Evolutionary conservation across 1,140 invertebrate species (phyloP).

Genomic region (Drosophila lacertosa): DNA sequence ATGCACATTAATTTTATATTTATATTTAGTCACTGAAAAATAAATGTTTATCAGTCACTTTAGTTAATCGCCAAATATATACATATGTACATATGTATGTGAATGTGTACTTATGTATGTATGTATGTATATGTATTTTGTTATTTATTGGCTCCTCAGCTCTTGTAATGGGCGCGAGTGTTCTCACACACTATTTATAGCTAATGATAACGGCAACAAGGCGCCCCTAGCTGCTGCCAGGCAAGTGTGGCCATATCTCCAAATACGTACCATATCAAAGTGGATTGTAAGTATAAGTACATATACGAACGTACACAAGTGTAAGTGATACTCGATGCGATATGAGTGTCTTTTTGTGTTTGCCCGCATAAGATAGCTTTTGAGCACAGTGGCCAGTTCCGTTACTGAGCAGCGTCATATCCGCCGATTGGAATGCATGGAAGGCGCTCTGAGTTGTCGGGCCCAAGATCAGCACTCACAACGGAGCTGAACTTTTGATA

Average conservation of each 20-base stretch:
- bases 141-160: conserved; percentile 57
- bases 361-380: conserved; percentile 7
- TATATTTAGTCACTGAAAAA: conserved; percentile 13
- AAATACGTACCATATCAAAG: conserved; percentile 3
- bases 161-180: conserved; percentile 55
- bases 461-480: not conserved
- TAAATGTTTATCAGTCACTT: conserved; percentile 41
- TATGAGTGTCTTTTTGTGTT: conserved; percentile 5
- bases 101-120: not conserved
- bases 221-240: conserved; percentile 17
- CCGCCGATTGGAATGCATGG: conserved; percentile 11
- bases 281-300: not conserved
- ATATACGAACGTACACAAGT: not conserved
- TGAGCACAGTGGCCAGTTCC: conserved; percentile 5
- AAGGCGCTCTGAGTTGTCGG: not conserved
- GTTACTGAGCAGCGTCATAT: conserved; percentile 27
- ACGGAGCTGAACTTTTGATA: too few relatives aligned
- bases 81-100: not conserved
- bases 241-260: conserved; percentile 25
- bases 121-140: conserved; percentile 39
- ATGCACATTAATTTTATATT: conserved; percentile 15
- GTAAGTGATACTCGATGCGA: too few relatives aligned
- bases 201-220: conserved; percentile 43
- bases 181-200: conserved; percentile 62
- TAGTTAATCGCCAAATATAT: conserved; percentile 37